Base-by-base conservation (phyloP, 2,113 vertebrate species). In the Theristicus caerulescens region DNA sequence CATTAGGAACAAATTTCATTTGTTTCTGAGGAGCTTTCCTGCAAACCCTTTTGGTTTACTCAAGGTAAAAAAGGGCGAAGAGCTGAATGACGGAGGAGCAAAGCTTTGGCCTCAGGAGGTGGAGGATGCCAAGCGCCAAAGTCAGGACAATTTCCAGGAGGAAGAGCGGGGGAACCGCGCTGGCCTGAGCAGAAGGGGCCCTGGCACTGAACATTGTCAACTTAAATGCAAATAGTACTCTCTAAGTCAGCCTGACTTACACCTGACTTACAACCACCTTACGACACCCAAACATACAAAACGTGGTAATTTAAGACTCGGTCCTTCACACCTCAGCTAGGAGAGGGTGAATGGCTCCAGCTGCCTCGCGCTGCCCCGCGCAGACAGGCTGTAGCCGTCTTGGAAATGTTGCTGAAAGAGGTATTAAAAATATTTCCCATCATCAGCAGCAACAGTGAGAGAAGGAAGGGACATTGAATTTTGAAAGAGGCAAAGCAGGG, bases 291-390 rank as follows among this genome's bases (percentile, higher is more conserved):
- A 32, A 25, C 1, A 12, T 4, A 18, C 69, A 59, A 16, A 31
- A 40, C 1, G 13, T 2, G 27, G 9, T 6, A 6, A 27, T 27
- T 2, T 20, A 12, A 36, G 76, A 5, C 32, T 11, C 8, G 59
- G 42, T 52, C 82, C 44, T 34, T 80, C 72, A 3, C 19, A 3
- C 27, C 34, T 7, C 61, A 16, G n/a, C 49, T 9, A 26, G 51
- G 31, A 27, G 71, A 14, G 58, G 61, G 11, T 38, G 55, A 19
- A 61, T 16, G 8, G 59, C 3, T 34, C 59, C n/a, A 31, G 81
- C 16, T 14, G n/a, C 46, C 52, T 27, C 11, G 0, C 0, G 0
- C 1, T 3, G 64, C 81, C 76, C 26, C 69, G 20, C 4, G 6
- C 69, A 4, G 61, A 7, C 44, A 44, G 62, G 70, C 29, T 10